Evolutionary conservation across 1,140 invertebrate species (phyloP), one percentile per base, ranked within the genome.

Genomic region (Pseudomyrmex sp.): DNA sequence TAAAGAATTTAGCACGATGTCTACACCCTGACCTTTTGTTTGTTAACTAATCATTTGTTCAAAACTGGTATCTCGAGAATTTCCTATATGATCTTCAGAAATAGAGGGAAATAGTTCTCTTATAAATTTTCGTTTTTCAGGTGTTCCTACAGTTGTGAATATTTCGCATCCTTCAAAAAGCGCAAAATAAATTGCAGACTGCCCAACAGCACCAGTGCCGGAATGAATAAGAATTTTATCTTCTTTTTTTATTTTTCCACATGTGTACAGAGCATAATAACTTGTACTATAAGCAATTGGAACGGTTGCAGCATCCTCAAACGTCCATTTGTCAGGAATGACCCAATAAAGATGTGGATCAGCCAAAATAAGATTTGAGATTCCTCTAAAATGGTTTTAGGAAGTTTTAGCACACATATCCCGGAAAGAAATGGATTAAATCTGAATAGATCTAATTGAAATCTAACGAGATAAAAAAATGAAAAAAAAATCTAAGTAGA

Each of bases 241-340:
- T 1, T 96, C 96, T 85, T 94, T 94, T 73, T 95, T 95, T 83
- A 97, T 95, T 61, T 94, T 93, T 44, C 96, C 94, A 69, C 85
- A 5, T 92, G 0, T 92, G 46, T 62, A 96, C 79, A 99, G 95
- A 15, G 97, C 97, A 92, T 98, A 98, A 85, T 97, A 97, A 3
- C 96, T 97, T 0, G 98, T 99, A 65, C 95, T 95, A 18, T 18
- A 18, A 18, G 97, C 97, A 2, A 97, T 96, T 2, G 98, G 98
- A 0, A 99, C 95, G 0, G 98, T 98, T 0, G 97, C 97, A 1
- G 98, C 98, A 68, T 99, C 97, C 91, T 97, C 96, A 44, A 99
- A 93, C 2, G 95, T 96, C 98, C 98, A 99, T 5, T 96, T 89
- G 0, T 97, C 95, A 1, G 98, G 98, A 44, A 99, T 95, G 0